Percentiles rank a stretch among this genome's conserved stretches.
Evolutionary conservation across 2,797 vertebrate species (phyloP).

Genomic region (Aselliscus stoliczkanus): DNA sequence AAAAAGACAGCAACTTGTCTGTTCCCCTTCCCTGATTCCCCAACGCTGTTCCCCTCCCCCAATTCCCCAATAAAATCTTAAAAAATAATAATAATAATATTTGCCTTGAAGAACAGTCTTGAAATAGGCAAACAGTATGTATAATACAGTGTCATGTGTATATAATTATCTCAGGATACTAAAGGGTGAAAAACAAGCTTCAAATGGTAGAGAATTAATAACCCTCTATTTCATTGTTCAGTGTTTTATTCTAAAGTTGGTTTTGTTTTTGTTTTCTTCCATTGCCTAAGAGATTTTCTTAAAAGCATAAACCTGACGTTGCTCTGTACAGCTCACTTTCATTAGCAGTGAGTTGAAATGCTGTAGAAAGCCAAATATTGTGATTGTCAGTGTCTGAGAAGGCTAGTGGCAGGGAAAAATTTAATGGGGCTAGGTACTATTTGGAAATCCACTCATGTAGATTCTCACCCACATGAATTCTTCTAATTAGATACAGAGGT

Average conservation of each 20-base stretch:
- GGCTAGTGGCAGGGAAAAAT: neutral
- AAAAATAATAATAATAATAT: too few species aligned
- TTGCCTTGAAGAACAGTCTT: slow-evolving; percentile 48
- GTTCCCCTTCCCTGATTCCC: too few species aligned
- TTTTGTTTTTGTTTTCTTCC: slow-evolving; percentile 11
- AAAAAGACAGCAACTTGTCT: too few species aligned
- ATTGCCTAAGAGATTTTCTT: neutral
- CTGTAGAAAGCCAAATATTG: slow-evolving; percentile 15
- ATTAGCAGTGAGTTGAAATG: neutral
- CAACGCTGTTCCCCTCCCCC: too few species aligned
- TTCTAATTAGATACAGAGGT: neutral
- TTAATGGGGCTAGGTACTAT: neutral
- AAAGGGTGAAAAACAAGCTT: slow-evolving; percentile 27
- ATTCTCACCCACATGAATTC: neutral
- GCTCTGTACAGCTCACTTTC: neutral
- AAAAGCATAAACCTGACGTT: neutral
- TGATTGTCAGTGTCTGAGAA: neutral
- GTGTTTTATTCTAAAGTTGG: slow-evolving; percentile 16
- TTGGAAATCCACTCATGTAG: neutral
- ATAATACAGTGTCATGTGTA: neutral
- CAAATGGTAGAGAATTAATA: slow-evolving; percentile 43
- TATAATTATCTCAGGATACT: slow-evolving; percentile 53
- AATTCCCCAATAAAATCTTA: too few species aligned
- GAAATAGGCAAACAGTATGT: slow-evolving; percentile 48
- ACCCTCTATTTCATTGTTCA: slow-evolving; percentile 37